Percentiles rank a stretch among this genome's conserved stretches.
Evolutionary conservation across 1,140 invertebrate genomes (phyloP).

Genomic region (Adelges cooleyi): DNA sequence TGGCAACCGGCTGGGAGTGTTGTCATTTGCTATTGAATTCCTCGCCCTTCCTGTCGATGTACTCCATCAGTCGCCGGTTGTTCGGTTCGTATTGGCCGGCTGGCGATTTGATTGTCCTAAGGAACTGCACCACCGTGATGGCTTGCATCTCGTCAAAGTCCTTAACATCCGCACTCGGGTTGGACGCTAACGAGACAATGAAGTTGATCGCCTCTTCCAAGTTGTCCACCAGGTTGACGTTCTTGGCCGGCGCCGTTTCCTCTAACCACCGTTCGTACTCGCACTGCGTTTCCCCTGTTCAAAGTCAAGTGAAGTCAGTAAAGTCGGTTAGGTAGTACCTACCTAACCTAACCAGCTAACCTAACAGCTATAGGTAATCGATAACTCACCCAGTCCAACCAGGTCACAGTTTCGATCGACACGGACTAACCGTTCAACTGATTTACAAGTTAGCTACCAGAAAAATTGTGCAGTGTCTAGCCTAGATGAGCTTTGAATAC

Average conservation of each 20-base stretch:
- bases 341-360: too few relatives aligned
- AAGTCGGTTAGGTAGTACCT: too few relatives aligned
- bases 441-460: too few relatives aligned
- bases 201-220: constrained; percentile 10
- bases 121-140: constrained; percentile 5
- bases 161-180: not conserved
- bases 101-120: constrained; percentile 1
- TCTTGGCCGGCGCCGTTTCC: constrained; percentile 2
- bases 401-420: too few relatives aligned
- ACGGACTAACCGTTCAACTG: too few relatives aligned
- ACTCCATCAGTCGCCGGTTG: not conserved
- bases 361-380: too few relatives aligned
- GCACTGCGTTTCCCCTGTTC: not conserved
- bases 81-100: not conserved
- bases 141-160: constrained; percentile 20
- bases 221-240: constrained; percentile 1
- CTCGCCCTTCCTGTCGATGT: constrained; percentile 7
- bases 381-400: too few relatives aligned
- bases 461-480: too few relatives aligned
- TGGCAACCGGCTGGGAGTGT: too few relatives aligned
- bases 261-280: not conserved
- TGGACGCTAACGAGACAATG: not conserved
- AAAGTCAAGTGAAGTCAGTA: too few relatives aligned
- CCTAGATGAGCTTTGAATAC: too few relatives aligned
- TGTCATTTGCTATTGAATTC: too few relatives aligned